Evolutionary conservation across 2,113 vertebrate genomes (phyloP), one percentile per base, ranked within the genome.

Genomic region (Vireo altiloquus): DNA sequence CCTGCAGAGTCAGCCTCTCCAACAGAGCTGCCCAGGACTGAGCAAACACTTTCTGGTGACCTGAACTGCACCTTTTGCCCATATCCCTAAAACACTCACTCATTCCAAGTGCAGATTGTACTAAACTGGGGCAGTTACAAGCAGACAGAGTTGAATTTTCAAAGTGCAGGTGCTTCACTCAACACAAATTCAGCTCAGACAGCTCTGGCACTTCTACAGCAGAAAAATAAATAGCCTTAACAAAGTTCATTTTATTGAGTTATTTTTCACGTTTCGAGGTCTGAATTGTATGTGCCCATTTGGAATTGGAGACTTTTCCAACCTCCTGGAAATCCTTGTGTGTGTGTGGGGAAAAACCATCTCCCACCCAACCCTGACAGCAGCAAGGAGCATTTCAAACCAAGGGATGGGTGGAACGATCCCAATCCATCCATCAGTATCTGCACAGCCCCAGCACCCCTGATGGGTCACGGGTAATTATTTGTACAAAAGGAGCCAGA

Each of bases 321-420:
- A 71, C 27, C 8, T 42, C 33, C n/a, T 90, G 27, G 69, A 66
- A 80, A 44, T 68, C 57, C 9, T 33, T 39, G 4, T 22, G 6
- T 2, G 6, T 2, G 13, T 1, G 4, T 1, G 3, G 3, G 3
- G 9, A 31, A 14, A 57, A 74, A 4, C 8, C 47, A 24, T 30
- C 40, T 76, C 33, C 65, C 37, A 64, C 15, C 31, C 30, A 68
- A 20, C 25, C 33, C 16, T 18, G 27, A 39, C 5, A 75, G 33
- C 10, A 27, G 11, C 16, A 22, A 54, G 72, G 21, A 11, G 18
- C 23, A n/a, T 28, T 71, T 47, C 69, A 64, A 15, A 78, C 19
- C 61, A n/a, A 54, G 50, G 88, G 76, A 35, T 11, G 53, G 69
- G 15, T 30, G 40, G 53, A 70, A 85, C 61, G 94, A 42, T 12